These are phyloP conservation scores for Cyprinodon diabolis DNA, from an alignment of 2,797 vertebrate genomes.

Conservation along the genomic window DNA sequence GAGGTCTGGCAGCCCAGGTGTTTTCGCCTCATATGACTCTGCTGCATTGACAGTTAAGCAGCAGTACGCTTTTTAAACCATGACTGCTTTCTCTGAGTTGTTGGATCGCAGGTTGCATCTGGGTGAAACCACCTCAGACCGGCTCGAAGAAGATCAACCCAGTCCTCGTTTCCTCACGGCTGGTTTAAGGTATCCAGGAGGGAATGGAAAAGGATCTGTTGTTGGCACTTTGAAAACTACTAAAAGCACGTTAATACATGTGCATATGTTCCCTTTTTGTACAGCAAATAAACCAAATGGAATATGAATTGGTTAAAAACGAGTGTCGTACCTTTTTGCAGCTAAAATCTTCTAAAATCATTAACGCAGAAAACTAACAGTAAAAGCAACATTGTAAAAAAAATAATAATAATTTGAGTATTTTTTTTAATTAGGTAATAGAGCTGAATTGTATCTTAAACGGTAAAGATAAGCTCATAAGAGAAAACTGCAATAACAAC, in stretches of 20 bases:
- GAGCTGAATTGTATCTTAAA: neutral
- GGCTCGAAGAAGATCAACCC: slow-evolving; percentile 15
- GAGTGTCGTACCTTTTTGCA: neutral
- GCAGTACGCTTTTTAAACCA: slow-evolving; percentile 9
- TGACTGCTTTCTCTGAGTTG: neutral
- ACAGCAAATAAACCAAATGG: neutral
- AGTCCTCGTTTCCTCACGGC: neutral
- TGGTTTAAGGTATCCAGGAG: neutral
- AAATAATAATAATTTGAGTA: neutral
- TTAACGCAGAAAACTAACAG: neutral
- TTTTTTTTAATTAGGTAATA: neutral
- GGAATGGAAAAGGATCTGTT: neutral
- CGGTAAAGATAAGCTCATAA: neutral
- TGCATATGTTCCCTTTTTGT: neutral
- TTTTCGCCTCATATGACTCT: slow-evolving; percentile 42
- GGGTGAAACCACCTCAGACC: slow-evolving; percentile 43
- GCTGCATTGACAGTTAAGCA: slow-evolving; percentile 14
- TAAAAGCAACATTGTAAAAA: neutral
- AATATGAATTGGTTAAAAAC: neutral
- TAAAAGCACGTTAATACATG: neutral
- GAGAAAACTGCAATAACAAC: no score
- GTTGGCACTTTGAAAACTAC: neutral
- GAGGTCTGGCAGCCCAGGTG: slow-evolving; percentile 26
- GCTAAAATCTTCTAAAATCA: no score
- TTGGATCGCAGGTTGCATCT: slow-evolving; percentile 10